Evolutionary conservation across 1,140 invertebrate genomes (phyloP), one percentile per base, ranked within the genome.

Genomic region (Ips typographus): DNA sequence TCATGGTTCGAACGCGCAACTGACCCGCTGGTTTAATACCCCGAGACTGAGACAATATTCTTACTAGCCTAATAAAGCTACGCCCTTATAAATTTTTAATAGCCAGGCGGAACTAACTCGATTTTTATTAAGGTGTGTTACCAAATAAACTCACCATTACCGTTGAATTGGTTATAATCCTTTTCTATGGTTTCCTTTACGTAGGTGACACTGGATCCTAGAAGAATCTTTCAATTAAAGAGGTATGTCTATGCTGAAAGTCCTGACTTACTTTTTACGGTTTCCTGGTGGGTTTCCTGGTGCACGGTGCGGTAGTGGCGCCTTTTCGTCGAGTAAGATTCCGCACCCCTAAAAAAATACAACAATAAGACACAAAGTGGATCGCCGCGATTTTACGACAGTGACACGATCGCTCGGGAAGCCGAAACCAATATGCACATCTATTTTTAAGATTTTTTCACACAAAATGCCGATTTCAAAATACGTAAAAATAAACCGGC

Each of bases 201-300:
- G 49, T 68, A 68, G 6, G 59, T 55, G 6, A 68, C 40, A 56
- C 49, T 68, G 40, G 67, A 68, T 40, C 38, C 67, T 67, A 22
- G 38, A 67, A 58, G 37, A 55, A 2, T 55, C 22, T 22, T 22
- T 22, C 22, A 6, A 55, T 5, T 5, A 47, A 4, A 47, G n/a
- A 47, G n/a, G 4, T 47, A 47, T 47, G n/a, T 5, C n/a, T 47
- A 4, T 5, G n/a, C 44, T 47, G 44, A n/a, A 47, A 47, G 44
- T 47, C n/a, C 44, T 47, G 49, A 38, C 74, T 74, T 70, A 77
- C 75, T 72, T 74, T 77, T 76, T 22, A 77, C 62, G 8, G 76
- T 77, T 68, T 77, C 75, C 37, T 76, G 74, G 49, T 76, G 74
- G 4, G 71, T 77, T 71, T 77, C 76, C 60, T 78, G 75, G 22